Base-by-base conservation (phyloP, 2,888 invertebrate genomes). In the Uropetala carovei region DNA sequence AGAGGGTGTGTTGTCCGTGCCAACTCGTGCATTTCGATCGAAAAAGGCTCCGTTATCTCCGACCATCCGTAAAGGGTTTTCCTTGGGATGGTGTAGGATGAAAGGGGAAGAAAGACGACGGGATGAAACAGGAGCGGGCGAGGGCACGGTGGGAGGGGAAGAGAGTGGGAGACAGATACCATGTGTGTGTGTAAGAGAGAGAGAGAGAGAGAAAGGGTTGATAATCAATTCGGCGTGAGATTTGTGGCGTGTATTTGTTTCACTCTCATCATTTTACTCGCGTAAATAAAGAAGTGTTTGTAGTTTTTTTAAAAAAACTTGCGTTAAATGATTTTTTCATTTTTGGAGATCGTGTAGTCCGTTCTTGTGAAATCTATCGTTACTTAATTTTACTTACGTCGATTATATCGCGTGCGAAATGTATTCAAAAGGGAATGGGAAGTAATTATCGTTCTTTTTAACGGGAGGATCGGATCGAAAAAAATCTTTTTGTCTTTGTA, bases 11-110 rank as follows among this genome's bases (percentile, higher is more conserved):
- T 56, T 58, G 58, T 85, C 22, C 85, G 18, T 58, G 85, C 57
- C 85, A 58, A 85, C 57, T 85, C 85, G n/a, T 85, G 85, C 57
- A 57, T 85, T 58, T 58, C 85, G 58, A 57, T 85, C 58, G 57
- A 84, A 84, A 84, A 57, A n/a, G 84, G 57, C 85, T 58, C 57
- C 84, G 57, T 85, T 85, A 58, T 85, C 85, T 85, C 58, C 27
- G 59, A 18, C 59, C 86, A 22, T 60, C 18, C 56, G 27, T 16
- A 16, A 60, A 59, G 30, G 60, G 56, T 27, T 27, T 59, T 22
- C 16, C 27, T 9, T 86, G 27, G 14, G 68, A 22, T 68, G 43
- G 43, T 1, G 43, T 3, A 43, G 43, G 43, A 43, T 43, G 43
- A 43, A 43, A 43, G 43, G 43, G 43, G 43, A 43, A 9, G 68